Base-by-base conservation (phyloP, 2,888 invertebrate genomes). In the Elgonia sp. region DNA sequence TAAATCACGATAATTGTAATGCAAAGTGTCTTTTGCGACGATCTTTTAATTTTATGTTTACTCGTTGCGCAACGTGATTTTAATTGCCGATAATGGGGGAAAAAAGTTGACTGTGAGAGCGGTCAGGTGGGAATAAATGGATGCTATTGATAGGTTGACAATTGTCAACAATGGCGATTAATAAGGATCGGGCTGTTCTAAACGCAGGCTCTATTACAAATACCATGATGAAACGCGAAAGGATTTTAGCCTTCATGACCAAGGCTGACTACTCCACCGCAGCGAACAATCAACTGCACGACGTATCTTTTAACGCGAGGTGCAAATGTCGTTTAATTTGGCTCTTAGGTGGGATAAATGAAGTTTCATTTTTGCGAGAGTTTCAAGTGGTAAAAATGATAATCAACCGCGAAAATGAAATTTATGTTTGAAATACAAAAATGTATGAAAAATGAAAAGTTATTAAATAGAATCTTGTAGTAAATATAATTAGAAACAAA, bases 161-260 rank as follows among this genome's bases (percentile, higher is more conserved):
- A 80, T 18, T 87, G 84, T 84, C 65, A 81, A 81, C 75, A 75
- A 84, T 60, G 55, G 62, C 50, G 67, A 80, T 83, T 84, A 84
- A 72, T 63, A 86, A 88, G 81, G 83, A 83, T 86, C 84, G 50
- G 57, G 57, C 50, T 70, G 84, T 76, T 84, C 88, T 84, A 89
- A 89, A 84, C 86, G 69, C 81, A 81, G 72, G 63, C 69, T 72
- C 84, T 82, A 82, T 84, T 86, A 86, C 90, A 89, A 87, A 87
- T 76, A 85, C 87, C 85, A 91, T 92, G 93, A 93, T 92, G 93
- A 93, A 93, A 93, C 93, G 91, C 93, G 93, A 93, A 93, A 93
- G 93, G 93, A 93, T 92, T 92, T 80, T 92, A 91, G 93, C 93
- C 93, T 93, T 93, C 93, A 91, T 89, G 89, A 84, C 88, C 93